Evolutionary conservation across 1,140 invertebrate species (phyloP).

Genomic region (Zophobas morio): DNA sequence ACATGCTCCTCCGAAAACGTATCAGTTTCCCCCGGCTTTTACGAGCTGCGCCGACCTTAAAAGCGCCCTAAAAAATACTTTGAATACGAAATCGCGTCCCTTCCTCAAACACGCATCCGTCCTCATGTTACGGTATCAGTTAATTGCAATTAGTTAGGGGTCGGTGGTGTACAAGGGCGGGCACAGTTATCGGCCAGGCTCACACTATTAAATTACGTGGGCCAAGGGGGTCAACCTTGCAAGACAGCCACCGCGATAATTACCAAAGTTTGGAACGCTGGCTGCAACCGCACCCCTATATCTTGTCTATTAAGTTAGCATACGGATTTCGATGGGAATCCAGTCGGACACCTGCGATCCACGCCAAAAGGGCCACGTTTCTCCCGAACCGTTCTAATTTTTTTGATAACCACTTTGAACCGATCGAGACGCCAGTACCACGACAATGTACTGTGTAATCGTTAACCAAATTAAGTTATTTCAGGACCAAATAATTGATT

Average conservation of each 20-base stretch:
- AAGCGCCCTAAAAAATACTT: neutral
- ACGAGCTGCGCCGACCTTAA: neutral
- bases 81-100: neutral
- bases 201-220: conserved; percentile 52
- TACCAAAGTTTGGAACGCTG: conserved; percentile 48
- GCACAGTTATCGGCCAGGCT: conserved; percentile 13
- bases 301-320: conserved; percentile 16
- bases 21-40: neutral
- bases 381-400: too few species aligned
- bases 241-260: conserved; percentile 49
- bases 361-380: too few species aligned
- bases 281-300: conserved; percentile 15
- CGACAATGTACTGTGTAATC: too few species aligned
- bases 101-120: neutral
- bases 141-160: conserved; percentile 42
- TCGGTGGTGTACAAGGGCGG: conserved; percentile 10
- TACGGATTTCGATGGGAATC: conserved; percentile 33
- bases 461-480: too few species aligned
- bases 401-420: too few species aligned
- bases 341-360: neutral
- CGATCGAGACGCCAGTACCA: too few species aligned
- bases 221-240: conserved; percentile 47
- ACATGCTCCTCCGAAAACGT: neutral
- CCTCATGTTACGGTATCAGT: conserved; percentile 16
- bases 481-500: too few species aligned